Evolutionary conservation across 2,113 vertebrate species (phyloP).

Genomic region (Climacteris rufus): DNA sequence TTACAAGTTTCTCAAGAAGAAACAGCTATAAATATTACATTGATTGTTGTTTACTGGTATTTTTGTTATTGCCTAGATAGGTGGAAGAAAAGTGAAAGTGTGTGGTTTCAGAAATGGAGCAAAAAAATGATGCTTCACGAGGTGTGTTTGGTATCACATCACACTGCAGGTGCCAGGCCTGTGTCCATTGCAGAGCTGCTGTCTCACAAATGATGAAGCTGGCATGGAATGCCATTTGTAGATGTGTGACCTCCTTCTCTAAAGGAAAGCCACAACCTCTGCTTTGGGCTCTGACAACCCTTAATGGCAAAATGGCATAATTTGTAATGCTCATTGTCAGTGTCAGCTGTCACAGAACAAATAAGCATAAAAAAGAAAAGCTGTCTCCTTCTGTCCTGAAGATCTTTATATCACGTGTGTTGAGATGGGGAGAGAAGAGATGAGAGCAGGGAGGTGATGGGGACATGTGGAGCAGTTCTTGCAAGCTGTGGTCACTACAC

Average conservation of each 20-base stretch:
- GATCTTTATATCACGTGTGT: background rate
- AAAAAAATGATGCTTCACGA: background rate
- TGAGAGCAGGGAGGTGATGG: background rate
- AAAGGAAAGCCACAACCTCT: background rate
- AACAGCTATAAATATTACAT: background rate
- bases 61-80: background rate
- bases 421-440: background rate
- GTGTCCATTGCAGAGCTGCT: background rate
- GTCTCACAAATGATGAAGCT: background rate
- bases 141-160: background rate
- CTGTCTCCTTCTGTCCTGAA: background rate
- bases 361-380: background rate
- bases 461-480: background rate
- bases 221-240: background rate
- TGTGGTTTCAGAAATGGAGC: background rate
- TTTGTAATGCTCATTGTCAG: background rate
- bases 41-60: background rate
- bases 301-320: background rate
- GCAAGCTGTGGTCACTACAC: background rate
- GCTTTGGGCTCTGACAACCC: background rate
- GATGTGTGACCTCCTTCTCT: background rate
- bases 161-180: background rate
- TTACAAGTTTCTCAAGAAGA: background rate
- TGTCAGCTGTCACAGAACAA: background rate
- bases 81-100: background rate